Evolutionary conservation across 2,113 vertebrate genomes (phyloP).

Genomic region (Scatophagus argus): DNA sequence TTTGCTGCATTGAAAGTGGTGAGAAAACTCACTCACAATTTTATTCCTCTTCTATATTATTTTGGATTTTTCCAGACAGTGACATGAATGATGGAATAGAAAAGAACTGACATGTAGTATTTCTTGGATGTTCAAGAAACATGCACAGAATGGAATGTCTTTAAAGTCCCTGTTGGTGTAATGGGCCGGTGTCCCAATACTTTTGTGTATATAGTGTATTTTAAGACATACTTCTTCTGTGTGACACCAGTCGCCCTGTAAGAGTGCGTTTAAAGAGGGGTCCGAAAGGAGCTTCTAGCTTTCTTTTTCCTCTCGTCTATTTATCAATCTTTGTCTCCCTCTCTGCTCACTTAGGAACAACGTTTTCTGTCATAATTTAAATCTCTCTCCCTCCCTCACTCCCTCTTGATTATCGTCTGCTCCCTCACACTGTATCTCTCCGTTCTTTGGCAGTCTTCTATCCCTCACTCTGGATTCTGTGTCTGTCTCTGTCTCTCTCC

Average conservation of each 20-base stretch:
- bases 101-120: neutral
- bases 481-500: neutral
- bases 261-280: slow-evolving; percentile 11
- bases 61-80: neutral
- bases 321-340: slow-evolving; percentile 43
- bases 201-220: no score
- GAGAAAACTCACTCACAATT: slow-evolving; percentile 27
- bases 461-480: slow-evolving; percentile 30
- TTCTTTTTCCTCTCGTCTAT: slow-evolving; percentile 6
- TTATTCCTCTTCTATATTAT: slow-evolving; percentile 43
- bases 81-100: slow-evolving; percentile 8
- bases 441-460: slow-evolving; percentile 34
- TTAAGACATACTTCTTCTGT: neutral
- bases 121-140: neutral
- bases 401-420: slow-evolving; percentile 48
- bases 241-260: neutral
- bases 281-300: slow-evolving; percentile 21
- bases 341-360: slow-evolving; percentile 42
- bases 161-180: no score
- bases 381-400: slow-evolving; percentile 52
- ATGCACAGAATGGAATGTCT: no score
- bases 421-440: slow-evolving; percentile 7
- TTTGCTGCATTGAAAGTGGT: slow-evolving; percentile 30
- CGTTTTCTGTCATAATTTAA: slow-evolving; percentile 69
- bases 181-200: no score